phyloP scores from a whole-genome alignment of 2,797 vertebrate species.

The Sciaenops ocellatus region DNA sequence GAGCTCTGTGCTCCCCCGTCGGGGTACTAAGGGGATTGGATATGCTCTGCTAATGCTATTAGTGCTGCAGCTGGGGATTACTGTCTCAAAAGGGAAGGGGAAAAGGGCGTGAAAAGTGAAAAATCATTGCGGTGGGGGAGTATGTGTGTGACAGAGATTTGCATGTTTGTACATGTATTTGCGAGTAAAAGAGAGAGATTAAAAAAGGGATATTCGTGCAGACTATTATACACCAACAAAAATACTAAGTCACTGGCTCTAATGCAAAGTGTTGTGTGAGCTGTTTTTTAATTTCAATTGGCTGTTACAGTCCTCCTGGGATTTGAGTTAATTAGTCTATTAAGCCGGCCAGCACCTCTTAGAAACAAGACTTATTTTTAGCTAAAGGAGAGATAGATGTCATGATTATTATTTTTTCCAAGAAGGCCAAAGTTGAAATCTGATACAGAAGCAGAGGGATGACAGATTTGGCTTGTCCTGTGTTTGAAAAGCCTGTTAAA shows the following conservation, averaged over 20 bases:
- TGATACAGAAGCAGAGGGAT: constrained; percentile 16
- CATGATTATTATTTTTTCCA: constrained; percentile 23
- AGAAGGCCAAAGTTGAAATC: constrained; percentile 38
- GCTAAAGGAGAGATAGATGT: constrained; percentile 54
- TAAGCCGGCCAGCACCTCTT: constrained; percentile 62
- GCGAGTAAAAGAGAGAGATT: constrained; percentile 35
- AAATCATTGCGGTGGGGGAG: constrained; percentile 56
- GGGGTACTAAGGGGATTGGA: constrained; percentile 79
- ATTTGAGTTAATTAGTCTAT: constrained; percentile 77
- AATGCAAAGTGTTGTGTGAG: constrained; percentile 60
- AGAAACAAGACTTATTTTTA: constrained; percentile 68
- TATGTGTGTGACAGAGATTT: constrained; percentile 61
- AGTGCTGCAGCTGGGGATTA: constrained; percentile 78
- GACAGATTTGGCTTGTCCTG: background rate
- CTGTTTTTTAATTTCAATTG: constrained; percentile 69
- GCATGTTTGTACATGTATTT: constrained; percentile 56
- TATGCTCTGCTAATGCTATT: constrained; percentile 83
- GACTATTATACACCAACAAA: constrained; percentile 42
- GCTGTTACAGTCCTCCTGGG: constrained; percentile 62
- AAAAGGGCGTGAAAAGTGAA: constrained; percentile 72
- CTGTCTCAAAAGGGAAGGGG: constrained; percentile 74
- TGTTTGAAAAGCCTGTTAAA: constrained; percentile 7
- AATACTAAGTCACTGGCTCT: constrained; percentile 43
- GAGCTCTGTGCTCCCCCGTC: constrained; percentile 58
- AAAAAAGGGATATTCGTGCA: constrained; percentile 42